Evolutionary conservation across 2,888 invertebrate species (phyloP).

Genomic region (Drosophila setosimentum): DNA sequence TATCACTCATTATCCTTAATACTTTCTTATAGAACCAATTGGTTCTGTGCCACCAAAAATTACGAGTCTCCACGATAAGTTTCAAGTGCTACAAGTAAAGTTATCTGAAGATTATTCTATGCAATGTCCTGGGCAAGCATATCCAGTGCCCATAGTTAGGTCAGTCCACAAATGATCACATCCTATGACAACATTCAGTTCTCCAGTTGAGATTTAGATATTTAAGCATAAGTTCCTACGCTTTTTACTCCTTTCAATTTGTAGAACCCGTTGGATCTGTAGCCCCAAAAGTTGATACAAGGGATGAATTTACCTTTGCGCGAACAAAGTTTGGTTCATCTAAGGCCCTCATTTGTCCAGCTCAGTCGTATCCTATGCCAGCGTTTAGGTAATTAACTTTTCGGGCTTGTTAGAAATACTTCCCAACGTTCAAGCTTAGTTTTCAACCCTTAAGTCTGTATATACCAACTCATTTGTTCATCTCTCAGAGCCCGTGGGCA

Average conservation of each 20-base stretch:
- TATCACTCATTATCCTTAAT: not conserved
- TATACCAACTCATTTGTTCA: not conserved
- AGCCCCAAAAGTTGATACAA: slow-evolving; percentile 89
- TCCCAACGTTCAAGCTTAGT: slow-evolving; percentile 38
- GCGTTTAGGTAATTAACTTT: slow-evolving; percentile 80
- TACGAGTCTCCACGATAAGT: slow-evolving; percentile 86
- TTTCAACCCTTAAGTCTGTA: not conserved
- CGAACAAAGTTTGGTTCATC: slow-evolving; percentile 74
- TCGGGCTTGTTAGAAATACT: not conserved
- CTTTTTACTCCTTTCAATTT: not conserved
- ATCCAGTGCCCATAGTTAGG: slow-evolving; percentile 87
- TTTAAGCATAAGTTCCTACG: not conserved
- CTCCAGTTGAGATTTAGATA: not conserved
- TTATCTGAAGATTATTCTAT: slow-evolving; percentile 87
- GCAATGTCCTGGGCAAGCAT: slow-evolving; percentile 91
- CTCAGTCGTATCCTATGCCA: slow-evolving; percentile 86
- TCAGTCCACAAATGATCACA: not conserved
- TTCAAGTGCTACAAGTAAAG: slow-evolving; percentile 85
- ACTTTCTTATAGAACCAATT: slow-evolving; percentile 82
- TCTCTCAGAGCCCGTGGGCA: slow-evolving; percentile 86
- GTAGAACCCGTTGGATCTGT: slow-evolving; percentile 86
- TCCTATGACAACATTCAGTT: slow-evolving; percentile 55
- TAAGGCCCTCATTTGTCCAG: slow-evolving; percentile 90
- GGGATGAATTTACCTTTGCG: slow-evolving; percentile 86
- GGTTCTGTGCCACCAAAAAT: slow-evolving; percentile 88